Evolutionary conservation across 2,797 vertebrate genomes (phyloP), one percentile per base, ranked within the genome.

Genomic region (Limosa lapponica): DNA sequence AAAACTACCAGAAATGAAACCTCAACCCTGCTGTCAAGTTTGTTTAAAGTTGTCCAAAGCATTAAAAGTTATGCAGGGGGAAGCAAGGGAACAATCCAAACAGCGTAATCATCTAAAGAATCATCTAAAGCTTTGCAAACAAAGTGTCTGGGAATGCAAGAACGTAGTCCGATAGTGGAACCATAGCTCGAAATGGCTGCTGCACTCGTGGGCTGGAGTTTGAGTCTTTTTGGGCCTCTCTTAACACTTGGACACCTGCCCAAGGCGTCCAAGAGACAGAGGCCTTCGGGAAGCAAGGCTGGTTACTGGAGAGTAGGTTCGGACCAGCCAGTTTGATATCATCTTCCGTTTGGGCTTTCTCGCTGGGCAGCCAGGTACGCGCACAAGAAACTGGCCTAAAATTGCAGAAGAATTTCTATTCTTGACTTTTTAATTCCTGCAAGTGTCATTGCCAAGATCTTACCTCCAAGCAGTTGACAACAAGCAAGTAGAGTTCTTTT

Each of bases 391-490:
- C 25, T 10, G 2, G 3, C 30, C 23, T 58, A 52, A 46, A 77
- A 71, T 41, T 30, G 44, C 16, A 52, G 32, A 48, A n/a, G 23
- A 32, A 28, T 43, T 62, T 39, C 27, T 75, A 7, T 28, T 83
- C 46, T 36, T 32, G 43, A 14, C 8, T 51, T 36, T 22, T 65
- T 57, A 6, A 54, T 11, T 82, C 34, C 57, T 39, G 6, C 32
- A 48, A 15, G 54, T 43, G 73, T 32, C 37, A 8, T 2, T 32
- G 28, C 43, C 70, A 66, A 89, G 51, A 25, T 59, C 43, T 73
- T 95, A 99, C 99, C 99, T 99, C 99, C 62, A 99, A 96, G 93
- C 99, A 99, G 98, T 98, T 99, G 91, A 99, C 98, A 95, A 99
- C 99, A 70, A 99, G 97, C 70, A 97, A 90, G 96, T 99, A 99